These are phyloP conservation scores for Eucidaris tribuloides DNA, from an alignment of 35 echinoderm and acorn worm genomes.

Conservation along the genomic window DNA sequence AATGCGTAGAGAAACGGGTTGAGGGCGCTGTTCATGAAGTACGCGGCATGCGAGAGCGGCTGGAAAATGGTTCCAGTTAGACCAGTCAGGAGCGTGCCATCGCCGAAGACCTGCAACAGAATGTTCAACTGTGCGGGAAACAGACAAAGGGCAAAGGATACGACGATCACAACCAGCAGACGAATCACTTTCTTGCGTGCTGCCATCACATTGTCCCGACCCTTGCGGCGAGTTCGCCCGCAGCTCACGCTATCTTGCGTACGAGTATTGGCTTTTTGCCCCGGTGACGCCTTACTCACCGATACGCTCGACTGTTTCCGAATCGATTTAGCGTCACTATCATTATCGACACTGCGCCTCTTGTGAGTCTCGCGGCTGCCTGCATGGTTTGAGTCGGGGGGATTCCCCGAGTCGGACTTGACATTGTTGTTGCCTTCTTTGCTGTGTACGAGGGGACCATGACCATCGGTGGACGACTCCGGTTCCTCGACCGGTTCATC, in stretches of 20 bases:
- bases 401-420: not conserved
- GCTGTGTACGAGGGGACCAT: not conserved
- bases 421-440: constrained; percentile 9
- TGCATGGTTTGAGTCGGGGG: not conserved
- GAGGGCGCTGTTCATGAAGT: constrained; percentile 88
- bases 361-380: not conserved
- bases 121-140: constrained; percentile 63
- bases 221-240: constrained; percentile 11
- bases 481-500: constrained; percentile 44
- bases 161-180: constrained; percentile 61
- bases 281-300: not conserved
- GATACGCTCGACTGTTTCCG: constrained; percentile 13
- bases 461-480: not conserved
- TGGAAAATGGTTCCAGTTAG: constrained; percentile 6
- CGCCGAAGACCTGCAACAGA: not conserved
- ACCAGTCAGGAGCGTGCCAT: not conserved
- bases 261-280: not conserved
- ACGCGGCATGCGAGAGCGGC: constrained; percentile 46
- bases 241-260: not conserved
- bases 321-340: not conserved
- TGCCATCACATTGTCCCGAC: constrained; percentile 56
- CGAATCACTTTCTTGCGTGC: constrained; percentile 82
- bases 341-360: not conserved
- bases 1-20: constrained; percentile 92
- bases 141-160: constrained; percentile 83